phyloP scores from a whole-genome alignment of 2,113 vertebrate species.

The Anser brachyrhynchus region DNA sequence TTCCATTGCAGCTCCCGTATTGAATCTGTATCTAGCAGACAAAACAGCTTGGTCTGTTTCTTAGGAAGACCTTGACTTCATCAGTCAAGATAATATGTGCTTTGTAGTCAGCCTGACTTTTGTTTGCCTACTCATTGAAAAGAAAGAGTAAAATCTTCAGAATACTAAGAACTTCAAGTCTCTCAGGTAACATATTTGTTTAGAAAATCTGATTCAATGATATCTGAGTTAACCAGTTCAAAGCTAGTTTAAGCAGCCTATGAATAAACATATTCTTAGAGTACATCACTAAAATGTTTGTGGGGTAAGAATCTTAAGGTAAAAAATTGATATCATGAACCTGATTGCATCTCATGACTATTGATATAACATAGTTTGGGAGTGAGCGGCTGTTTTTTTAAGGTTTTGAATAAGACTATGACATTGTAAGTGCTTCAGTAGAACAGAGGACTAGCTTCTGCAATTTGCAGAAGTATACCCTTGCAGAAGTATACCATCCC shows the following conservation, averaged over 20 bases:
- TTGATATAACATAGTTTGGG: fast-evolving
- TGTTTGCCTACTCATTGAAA: neutral
- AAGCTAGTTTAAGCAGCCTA: neutral
- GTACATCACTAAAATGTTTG: fast-evolving
- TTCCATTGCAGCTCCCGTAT: neutral
- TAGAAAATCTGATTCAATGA: neutral
- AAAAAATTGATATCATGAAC: neutral
- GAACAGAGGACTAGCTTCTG: neutral
- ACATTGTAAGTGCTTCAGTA: neutral
- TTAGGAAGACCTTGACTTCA: slow-evolving; percentile 12
- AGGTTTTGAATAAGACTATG: neutral
- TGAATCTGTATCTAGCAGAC: neutral
- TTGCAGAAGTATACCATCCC: neutral
- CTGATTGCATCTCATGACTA: neutral
- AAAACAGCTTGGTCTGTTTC: neutral
- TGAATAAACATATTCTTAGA: neutral
- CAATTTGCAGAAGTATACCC: neutral
- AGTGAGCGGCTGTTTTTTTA: neutral
- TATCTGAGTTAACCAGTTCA: neutral
- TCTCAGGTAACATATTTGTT: neutral
- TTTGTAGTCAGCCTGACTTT: neutral
- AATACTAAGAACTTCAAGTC: neutral
- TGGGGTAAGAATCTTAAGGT: neutral
- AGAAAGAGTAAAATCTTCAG: neutral
- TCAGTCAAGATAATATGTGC: neutral